Percentiles rank a stretch among this genome's conserved stretches.
phyloP scores from a whole-genome alignment of 2,113 vertebrate species.

The Cebidichthys violaceus region DNA sequence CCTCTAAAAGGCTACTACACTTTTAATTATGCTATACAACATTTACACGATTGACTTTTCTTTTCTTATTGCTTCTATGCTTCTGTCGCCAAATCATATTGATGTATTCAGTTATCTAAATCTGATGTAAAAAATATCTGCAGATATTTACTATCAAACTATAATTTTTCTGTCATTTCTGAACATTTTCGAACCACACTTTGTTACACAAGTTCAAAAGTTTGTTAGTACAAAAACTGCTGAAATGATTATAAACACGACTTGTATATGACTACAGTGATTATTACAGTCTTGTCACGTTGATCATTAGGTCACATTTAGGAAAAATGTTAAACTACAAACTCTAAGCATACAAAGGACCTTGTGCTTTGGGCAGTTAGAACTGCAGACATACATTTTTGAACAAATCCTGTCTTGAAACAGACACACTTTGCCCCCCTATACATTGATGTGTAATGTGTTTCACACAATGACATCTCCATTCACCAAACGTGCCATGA shows the following conservation, averaged over 20 bases:
- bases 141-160: constrained; percentile 62
- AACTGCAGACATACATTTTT: constrained; percentile 40
- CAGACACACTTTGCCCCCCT: constrained; percentile 39
- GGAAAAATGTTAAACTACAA: constrained; percentile 53
- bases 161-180: constrained; percentile 35
- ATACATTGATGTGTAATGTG: neutral
- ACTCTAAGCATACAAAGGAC: constrained; percentile 43
- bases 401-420: constrained; percentile 44
- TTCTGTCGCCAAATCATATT: constrained; percentile 35
- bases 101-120: constrained; percentile 24
- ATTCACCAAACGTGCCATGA: constrained; percentile 36
- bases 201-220: constrained; percentile 50
- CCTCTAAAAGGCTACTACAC: constrained; percentile 26
- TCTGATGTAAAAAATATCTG: constrained; percentile 46
- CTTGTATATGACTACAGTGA: constrained; percentile 36
- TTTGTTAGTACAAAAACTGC: constrained; percentile 63
- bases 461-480: constrained; percentile 5
- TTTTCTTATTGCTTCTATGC: constrained; percentile 29
- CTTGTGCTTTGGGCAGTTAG: constrained; percentile 71
- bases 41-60: constrained; percentile 43
- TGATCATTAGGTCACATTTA: constrained; percentile 41
- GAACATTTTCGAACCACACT: constrained; percentile 20
- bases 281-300: constrained; percentile 38
- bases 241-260: constrained; percentile 50
- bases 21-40: constrained; percentile 35